phyloP scores from a whole-genome alignment of 2,113 vertebrate species.

The Balaeniceps rex region DNA sequence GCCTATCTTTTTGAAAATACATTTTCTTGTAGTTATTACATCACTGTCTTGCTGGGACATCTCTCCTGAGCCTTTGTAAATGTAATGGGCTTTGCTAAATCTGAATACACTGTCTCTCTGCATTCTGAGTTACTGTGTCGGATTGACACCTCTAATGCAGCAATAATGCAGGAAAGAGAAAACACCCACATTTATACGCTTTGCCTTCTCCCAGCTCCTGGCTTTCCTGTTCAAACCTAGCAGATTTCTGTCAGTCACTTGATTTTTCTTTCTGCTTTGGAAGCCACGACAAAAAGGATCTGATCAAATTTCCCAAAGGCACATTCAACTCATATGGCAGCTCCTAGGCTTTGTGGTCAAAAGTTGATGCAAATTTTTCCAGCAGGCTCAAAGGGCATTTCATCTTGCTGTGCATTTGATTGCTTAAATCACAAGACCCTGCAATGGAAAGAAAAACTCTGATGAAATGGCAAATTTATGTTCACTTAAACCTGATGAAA shows the following conservation, averaged over 20 bases:
- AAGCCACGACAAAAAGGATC: neutral
- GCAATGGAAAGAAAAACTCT: neutral
- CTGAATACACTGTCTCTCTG: neutral
- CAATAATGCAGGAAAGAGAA: neutral
- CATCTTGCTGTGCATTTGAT: neutral
- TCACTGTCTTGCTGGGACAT: constrained; percentile 53
- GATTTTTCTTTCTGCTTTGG: neutral
- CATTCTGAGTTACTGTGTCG: neutral
- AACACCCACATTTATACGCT: neutral
- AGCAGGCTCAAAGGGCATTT: neutral
- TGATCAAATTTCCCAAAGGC: neutral
- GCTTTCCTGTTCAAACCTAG: neutral
- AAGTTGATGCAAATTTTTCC: neutral
- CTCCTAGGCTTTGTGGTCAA: neutral
- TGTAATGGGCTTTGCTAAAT: neutral
- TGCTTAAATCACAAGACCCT: neutral
- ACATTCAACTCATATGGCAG: neutral
- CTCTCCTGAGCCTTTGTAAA: constrained; percentile 28
- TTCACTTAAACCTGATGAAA: neutral
- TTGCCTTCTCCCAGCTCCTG: neutral
- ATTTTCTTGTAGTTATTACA: constrained; percentile 55
- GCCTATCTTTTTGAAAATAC: constrained; percentile 33
- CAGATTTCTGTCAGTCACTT: neutral
- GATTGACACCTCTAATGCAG: neutral
- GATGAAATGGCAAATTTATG: neutral